phyloP scores from a whole-genome alignment of 1,140 invertebrate species.

The Penaeus indicus region DNA sequence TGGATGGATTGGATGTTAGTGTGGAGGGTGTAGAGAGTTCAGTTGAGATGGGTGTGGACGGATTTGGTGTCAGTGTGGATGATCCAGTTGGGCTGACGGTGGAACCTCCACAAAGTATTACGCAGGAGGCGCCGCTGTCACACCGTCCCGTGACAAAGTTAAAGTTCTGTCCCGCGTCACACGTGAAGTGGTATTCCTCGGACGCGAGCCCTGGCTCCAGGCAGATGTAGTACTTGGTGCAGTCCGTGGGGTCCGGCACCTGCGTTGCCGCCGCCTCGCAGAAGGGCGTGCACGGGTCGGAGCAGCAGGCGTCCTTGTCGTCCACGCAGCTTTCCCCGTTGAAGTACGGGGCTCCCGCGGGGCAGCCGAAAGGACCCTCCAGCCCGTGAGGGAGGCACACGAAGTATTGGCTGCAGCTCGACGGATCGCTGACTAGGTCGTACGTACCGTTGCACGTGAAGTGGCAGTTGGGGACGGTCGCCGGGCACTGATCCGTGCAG shows the following conservation, averaged over 20 bases:
- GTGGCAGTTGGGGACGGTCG: neutral
- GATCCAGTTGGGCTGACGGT: too few relatives aligned
- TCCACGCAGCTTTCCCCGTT: neutral
- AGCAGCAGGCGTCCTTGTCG: slow-evolving; percentile 2
- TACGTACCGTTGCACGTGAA: slow-evolving; percentile 11
- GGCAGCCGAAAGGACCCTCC: neutral
- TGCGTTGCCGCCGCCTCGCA: neutral
- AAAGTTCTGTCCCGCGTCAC: slow-evolving; percentile 7
- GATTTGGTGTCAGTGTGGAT: too few relatives aligned
- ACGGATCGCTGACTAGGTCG: slow-evolving; percentile 12
- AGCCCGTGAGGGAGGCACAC: neutral
- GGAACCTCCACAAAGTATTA: neutral
- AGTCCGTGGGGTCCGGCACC: slow-evolving; percentile 28
- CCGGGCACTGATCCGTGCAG: neutral
- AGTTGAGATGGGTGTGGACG: too few relatives aligned
- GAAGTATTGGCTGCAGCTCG: neutral
- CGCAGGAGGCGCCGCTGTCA: neutral
- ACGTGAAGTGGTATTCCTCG: neutral
- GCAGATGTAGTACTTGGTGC: slow-evolving; percentile 42
- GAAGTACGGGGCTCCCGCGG: neutral
- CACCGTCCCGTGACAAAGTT: slow-evolving; percentile 18
- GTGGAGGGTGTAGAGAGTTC: too few relatives aligned
- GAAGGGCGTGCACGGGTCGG: neutral
- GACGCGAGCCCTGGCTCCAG: neutral
- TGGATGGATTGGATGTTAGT: too few relatives aligned